Conservation (phyloP, 1,140 invertebrate species). For the Atta colombica region DNA sequence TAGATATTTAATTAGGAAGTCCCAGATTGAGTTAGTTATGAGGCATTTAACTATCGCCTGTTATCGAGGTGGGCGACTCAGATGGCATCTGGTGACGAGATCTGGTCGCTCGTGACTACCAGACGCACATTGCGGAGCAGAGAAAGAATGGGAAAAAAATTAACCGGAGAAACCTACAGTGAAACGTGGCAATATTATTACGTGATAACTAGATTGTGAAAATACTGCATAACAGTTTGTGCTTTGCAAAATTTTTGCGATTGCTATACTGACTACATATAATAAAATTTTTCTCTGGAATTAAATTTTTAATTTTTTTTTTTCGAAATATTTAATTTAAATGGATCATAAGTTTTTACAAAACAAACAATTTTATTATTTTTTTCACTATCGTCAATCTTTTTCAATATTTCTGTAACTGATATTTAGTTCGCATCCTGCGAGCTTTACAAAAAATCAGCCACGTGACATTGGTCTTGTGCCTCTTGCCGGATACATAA, state of each 20-base stretch:
- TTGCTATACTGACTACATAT: background rate
- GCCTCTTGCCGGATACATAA: constrained; percentile 80
- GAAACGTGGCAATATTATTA: constrained; percentile 33
- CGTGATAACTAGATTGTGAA: constrained; percentile 12
- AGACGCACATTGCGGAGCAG: constrained; percentile 62
- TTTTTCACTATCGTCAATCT: background rate
- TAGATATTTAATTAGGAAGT: constrained; percentile 84
- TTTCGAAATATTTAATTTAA: background rate
- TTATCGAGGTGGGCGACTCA: constrained; percentile 81
- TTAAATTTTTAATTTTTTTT: constrained; percentile 17
- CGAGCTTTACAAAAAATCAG: constrained; percentile 23
- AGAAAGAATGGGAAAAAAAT: constrained; percentile 49
- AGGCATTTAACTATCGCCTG: constrained; percentile 77
- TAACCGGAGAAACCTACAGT: constrained; percentile 15
- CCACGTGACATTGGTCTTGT: constrained; percentile 66
- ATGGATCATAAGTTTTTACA: background rate
- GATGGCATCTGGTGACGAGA: constrained; percentile 78
- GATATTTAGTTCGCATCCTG: background rate
- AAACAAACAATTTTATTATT: background rate
- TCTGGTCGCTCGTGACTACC: constrained; percentile 72
- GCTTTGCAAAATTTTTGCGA: constrained; percentile 9
- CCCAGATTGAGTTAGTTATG: constrained; percentile 83
- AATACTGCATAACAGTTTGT: background rate
- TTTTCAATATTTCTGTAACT: background rate
- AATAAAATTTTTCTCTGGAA: background rate